phyloP scores from a whole-genome alignment of 2,888 invertebrate genomes.

The Frankliniella intonsa region DNA sequence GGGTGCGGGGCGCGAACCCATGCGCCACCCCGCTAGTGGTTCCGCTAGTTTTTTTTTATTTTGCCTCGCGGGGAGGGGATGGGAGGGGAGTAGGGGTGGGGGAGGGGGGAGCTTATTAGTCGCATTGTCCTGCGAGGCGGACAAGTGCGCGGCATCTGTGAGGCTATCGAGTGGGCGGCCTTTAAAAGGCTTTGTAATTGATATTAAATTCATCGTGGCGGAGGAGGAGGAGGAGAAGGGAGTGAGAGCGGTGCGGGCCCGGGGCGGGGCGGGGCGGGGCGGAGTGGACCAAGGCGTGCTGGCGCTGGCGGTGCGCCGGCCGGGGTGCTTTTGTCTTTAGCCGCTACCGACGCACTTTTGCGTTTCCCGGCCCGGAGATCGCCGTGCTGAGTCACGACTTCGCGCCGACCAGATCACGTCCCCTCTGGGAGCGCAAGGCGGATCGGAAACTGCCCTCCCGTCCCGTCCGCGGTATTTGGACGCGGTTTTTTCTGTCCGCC shows the following conservation, averaged over 20 bases:
- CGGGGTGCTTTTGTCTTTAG: too few relatives aligned
- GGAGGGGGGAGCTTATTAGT: background rate
- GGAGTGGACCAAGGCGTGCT: too few relatives aligned
- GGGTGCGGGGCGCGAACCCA: slow-evolving; percentile 28
- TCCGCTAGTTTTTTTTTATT: background rate
- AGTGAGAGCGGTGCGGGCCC: background rate
- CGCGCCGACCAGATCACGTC: background rate
- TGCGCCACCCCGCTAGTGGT: slow-evolving; percentile 3
- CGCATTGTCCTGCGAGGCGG: slow-evolving; percentile 1
- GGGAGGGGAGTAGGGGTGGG: background rate
- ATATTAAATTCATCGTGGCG: background rate
- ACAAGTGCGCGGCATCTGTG: slow-evolving; percentile 17
- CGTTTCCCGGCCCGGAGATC: background rate
- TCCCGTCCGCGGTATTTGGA: background rate
- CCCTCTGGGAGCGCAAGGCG: too few relatives aligned
- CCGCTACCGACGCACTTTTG: too few relatives aligned
- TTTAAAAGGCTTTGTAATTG: slow-evolving; percentile 25
- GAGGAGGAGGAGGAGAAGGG: background rate
- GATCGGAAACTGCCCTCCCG: too few relatives aligned
- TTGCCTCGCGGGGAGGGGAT: background rate
- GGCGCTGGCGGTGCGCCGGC: background rate
- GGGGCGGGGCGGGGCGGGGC: background rate
- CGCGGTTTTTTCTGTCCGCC: background rate
- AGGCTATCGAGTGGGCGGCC: background rate
- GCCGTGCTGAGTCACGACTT: background rate